A percentile compares a stretch with the other conserved stretches of the same genome.
phyloP scores from a whole-genome alignment of 2,113 vertebrate species.

The Nannospalax galili region DNA sequence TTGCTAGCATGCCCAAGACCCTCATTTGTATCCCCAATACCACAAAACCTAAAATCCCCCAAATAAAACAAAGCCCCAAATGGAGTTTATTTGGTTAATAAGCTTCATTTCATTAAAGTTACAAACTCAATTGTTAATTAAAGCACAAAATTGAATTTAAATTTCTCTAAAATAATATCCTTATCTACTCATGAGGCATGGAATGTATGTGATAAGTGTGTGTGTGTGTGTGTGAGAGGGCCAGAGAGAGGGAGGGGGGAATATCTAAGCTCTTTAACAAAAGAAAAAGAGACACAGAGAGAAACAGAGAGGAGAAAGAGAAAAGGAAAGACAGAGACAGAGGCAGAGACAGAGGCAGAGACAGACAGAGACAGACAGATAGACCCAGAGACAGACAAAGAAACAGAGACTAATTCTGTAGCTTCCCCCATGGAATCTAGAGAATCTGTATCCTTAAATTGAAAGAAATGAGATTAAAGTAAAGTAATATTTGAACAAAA shows the following conservation, averaged over 20 bases:
- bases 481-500: slow-evolving; percentile 43
- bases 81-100: slow-evolving; percentile 22
- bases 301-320: not conserved
- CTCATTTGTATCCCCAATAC: not conserved
- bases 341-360: too few relatives aligned
- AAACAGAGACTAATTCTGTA: not conserved
- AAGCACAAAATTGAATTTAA: slow-evolving; percentile 3
- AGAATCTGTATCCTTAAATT: not conserved
- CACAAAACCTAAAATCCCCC: not conserved
- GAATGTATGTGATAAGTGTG: too few relatives aligned
- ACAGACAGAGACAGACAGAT: not conserved
- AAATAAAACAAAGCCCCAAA: not conserved
- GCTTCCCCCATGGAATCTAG: not conserved
- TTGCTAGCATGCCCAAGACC: not conserved
- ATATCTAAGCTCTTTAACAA: too few relatives aligned
- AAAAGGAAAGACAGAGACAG: not conserved
- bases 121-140: slow-evolving; percentile 44
- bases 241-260: not conserved
- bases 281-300: not conserved
- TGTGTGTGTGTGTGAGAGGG: not conserved
- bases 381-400: not conserved
- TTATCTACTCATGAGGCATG: not conserved
- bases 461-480: slow-evolving; percentile 9
- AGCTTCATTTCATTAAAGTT: slow-evolving; percentile 40
- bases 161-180: slow-evolving; percentile 14